Percentiles rank a stretch among this genome's conserved stretches.
These are phyloP conservation scores for Eulacestoma nigropectus DNA, from an alignment of 2,113 vertebrate species.

Conservation along the genomic window DNA sequence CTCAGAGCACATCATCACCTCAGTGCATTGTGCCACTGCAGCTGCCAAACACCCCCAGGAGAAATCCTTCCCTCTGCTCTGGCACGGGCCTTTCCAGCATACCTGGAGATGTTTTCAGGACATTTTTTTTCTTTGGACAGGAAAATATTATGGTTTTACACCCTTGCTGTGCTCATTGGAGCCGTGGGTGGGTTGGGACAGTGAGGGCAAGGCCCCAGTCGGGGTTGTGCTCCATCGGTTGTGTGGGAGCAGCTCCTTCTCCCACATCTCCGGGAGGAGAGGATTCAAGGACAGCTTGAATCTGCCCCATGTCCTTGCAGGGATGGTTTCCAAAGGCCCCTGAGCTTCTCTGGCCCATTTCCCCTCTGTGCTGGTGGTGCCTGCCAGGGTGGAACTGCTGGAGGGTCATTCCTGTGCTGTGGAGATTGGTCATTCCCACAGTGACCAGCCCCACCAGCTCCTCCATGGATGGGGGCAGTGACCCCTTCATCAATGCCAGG, in stretches of 20 bases:
- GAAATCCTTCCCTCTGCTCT: not conserved
- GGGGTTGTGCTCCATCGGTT: fast-evolving
- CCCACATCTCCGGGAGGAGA: not conserved
- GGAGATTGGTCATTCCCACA: not conserved
- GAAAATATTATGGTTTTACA: not conserved
- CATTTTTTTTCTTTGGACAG: not conserved
- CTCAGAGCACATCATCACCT: not conserved
- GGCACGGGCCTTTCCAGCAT: not conserved
- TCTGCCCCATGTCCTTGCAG: not conserved
- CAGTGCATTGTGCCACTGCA: not conserved
- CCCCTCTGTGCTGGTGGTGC: not conserved
- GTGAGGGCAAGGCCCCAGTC: not conserved
- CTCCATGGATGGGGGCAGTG: not conserved
- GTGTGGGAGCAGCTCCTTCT: not conserved
- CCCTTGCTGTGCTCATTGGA: not conserved
- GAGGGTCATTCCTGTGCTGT: not conserved
- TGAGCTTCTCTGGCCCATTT: not conserved
- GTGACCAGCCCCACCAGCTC: not conserved
- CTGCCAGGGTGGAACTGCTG: not conserved
- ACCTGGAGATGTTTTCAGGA: not conserved
- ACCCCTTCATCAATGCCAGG: not conserved
- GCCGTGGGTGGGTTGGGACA: not conserved
- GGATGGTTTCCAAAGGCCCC: not conserved
- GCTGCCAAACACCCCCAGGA: not conserved
- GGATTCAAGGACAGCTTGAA: not conserved